Base-by-base conservation (phyloP, 2,797 vertebrate species). In the Epinephelus coioides region DNA sequence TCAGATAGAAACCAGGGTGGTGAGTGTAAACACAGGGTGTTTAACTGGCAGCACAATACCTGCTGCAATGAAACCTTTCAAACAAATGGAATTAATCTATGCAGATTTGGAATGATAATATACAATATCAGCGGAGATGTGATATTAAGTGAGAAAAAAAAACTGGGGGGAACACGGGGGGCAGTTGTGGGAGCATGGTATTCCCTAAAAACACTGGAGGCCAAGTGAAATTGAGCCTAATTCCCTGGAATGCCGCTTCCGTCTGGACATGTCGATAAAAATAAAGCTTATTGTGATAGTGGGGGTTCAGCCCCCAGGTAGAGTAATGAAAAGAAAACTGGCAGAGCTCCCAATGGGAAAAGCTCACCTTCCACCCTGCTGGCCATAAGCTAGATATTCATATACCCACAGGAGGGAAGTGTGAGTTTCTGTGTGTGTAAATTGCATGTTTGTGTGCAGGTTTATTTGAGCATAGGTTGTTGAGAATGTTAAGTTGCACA, bases 181-280 rank as follows among this genome's bases (percentile, higher is more conserved):
- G 83, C 47, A 57, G 79, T 70, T 88, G 82, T 86, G 78, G 84
- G 88, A 86, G 84, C 73, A 70, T 4, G 40, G 88, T 88, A 86
- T 92, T 93, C 89, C 82, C 87, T 77, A 78, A 93, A 94, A 94
- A 91, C 89, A 93, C 94, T 92, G 87, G 88, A 92, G 93, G 94
- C 91, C 89, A 91, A 90, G 89, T 94, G 94, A 94, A 95, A 95
- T 86, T 84, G 94, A 95, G 92, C 93, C 93, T 95, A 95, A 95
- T 95, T 94, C 94, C 92, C 88, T 89, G 95, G 95, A 95, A 95
- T 95, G 93, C 91, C 21, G 79, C 91, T 93, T 94, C 94, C 92
- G 92, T 91, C 89, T 91, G 92, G 91, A 89, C 89, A 91, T 82
- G 91, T 89, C 82, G 88, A 93, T 95, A 94, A 93, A 95, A 93